Conservation (phyloP, 1,140 invertebrate species). For the Drosophila ohnishii region DNA sequence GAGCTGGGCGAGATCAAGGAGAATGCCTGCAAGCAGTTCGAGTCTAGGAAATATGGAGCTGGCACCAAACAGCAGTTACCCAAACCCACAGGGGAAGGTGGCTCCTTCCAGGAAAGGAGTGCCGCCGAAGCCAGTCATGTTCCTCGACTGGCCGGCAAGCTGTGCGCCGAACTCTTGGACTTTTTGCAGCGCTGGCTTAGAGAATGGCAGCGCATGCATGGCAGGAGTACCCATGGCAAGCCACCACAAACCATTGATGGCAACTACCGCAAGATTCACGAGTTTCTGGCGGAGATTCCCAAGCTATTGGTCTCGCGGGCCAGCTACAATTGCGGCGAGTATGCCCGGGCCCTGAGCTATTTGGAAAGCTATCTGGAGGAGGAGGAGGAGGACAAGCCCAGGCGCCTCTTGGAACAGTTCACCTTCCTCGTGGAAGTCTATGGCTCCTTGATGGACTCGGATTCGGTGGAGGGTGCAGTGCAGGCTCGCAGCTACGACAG, state of each 20-base stretch:
- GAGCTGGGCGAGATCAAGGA: conserved; percentile 22
- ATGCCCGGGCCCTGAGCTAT: conserved; percentile 89
- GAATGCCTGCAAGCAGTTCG: conserved; percentile 52
- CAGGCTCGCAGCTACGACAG: conserved; percentile 86
- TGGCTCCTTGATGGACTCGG: conserved; percentile 89
- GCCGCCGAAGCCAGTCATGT: conserved; percentile 48
- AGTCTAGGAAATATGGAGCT: conserved; percentile 58
- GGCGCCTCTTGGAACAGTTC: conserved; percentile 86
- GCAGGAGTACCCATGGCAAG: conserved; percentile 56
- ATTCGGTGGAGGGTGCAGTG: conserved; percentile 89
- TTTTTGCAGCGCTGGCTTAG: conserved; percentile 89
- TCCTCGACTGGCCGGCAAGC: conserved; percentile 84
- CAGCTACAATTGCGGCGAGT: conserved; percentile 89
- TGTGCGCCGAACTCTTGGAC: conserved; percentile 88
- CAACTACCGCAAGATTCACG: conserved; percentile 81
- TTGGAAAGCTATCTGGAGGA: conserved; percentile 88
- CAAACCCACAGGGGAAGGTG: background rate
- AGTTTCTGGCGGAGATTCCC: conserved; percentile 86
- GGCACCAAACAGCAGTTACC: background rate
- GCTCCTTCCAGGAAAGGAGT: conserved; percentile 4
- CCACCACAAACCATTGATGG: conserved; percentile 58
- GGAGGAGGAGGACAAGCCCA: conserved; percentile 82
- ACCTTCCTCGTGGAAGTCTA: conserved; percentile 89
- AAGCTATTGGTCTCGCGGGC: conserved; percentile 87
- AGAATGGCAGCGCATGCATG: conserved; percentile 84